These are phyloP conservation scores for Hesperophylax magnus DNA, from an alignment of 1,140 invertebrate species.

Conservation along the genomic window DNA sequence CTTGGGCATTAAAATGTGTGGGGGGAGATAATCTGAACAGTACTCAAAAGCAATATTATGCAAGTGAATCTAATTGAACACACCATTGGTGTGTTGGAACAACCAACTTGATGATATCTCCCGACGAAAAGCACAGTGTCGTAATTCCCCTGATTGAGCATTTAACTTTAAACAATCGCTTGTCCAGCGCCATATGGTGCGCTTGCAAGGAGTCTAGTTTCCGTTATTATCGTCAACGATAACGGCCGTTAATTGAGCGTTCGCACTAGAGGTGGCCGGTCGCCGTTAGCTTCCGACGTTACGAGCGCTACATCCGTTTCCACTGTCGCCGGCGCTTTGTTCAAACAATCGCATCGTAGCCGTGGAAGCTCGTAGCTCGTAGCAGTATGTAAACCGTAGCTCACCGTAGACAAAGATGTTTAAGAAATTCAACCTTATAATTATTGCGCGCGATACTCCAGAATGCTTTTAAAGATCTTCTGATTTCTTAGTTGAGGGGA, in stretches of 20 bases:
- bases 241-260: conserved; percentile 42
- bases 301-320: conserved; percentile 33
- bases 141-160: background rate
- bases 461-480: background rate
- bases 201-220: background rate
- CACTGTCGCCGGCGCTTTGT: background rate
- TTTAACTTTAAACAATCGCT: conserved; percentile 1
- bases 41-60: background rate
- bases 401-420: background rate
- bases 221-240: conserved; percentile 20
- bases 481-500: no score
- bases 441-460: background rate
- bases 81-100: background rate
- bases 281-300: conserved; percentile 29
- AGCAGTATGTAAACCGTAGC: background rate
- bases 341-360: background rate
- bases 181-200: background rate
- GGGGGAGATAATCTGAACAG: no score
- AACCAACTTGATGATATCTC: background rate
- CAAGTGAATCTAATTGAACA: background rate
- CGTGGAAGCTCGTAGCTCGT: background rate
- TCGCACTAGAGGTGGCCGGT: conserved; percentile 22
- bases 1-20: no score
- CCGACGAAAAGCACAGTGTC: background rate
- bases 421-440: background rate